phyloP scores from a whole-genome alignment of 2,888 invertebrate genomes.

The Cerastis leucographa region DNA sequence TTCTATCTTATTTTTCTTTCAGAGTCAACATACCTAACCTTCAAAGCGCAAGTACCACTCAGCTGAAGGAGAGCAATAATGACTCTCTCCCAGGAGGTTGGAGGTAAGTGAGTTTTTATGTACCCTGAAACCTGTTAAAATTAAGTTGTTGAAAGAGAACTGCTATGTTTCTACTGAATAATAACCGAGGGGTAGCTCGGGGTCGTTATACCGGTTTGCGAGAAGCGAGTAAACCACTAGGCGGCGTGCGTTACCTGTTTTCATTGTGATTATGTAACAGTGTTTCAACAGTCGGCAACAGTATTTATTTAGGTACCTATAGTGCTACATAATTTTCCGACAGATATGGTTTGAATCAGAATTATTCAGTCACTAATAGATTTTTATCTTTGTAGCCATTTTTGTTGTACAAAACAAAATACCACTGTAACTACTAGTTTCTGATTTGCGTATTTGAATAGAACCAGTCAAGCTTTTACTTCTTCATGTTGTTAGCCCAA shows the following conservation, averaged over 20 bases:
- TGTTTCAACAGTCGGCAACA: not conserved
- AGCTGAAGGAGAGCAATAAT: constrained; percentile 83
- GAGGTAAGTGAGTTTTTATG: constrained; percentile 79
- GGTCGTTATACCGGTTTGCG: constrained; percentile 39
- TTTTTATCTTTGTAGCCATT: not conserved
- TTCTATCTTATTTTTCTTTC: constrained; percentile 55
- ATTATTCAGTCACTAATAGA: not conserved
- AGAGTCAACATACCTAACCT: constrained; percentile 84
- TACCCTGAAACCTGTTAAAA: constrained; percentile 8
- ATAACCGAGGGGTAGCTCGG: constrained; percentile 23
- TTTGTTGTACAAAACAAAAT: not conserved
- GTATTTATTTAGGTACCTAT: not conserved
- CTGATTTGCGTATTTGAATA: not conserved
- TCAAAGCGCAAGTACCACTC: constrained; percentile 85
- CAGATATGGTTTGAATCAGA: not conserved
- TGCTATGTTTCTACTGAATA: constrained; percentile 2
- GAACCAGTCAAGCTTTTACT: not conserved
- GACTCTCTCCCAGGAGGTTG: constrained; percentile 83
- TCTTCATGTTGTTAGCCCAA: not conserved
- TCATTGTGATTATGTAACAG: not conserved
- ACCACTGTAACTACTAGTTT: not conserved
- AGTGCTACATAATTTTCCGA: not conserved
- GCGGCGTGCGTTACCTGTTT: not conserved
- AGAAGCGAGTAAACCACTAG: constrained; percentile 40
- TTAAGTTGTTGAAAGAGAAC: constrained; percentile 12